phyloP scores from a whole-genome alignment of 1,140 invertebrate species.

The Sitodiplosis mosellana region DNA sequence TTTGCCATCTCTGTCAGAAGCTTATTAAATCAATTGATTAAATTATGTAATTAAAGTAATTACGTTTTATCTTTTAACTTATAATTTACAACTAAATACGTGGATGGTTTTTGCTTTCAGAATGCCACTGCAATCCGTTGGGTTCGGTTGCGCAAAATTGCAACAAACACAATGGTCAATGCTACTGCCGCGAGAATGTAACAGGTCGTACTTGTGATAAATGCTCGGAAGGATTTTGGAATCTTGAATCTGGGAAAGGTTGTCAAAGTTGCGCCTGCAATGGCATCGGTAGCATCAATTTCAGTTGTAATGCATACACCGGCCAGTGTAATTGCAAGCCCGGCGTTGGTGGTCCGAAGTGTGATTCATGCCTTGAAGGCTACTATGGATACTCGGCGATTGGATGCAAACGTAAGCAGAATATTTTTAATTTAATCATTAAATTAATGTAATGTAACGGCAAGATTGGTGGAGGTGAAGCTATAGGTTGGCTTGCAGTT shows the following conservation, averaged over 20 bases:
- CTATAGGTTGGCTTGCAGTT: no score
- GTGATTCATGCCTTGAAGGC: conserved; percentile 57
- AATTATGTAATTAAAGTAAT: no score
- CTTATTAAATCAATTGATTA: no score
- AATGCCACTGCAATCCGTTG: conserved; percentile 54
- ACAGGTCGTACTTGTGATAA: conserved; percentile 72
- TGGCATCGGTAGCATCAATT: conserved; percentile 44
- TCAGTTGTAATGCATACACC: conserved; percentile 49
- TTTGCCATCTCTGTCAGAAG: no score
- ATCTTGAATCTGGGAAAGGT: conserved; percentile 39
- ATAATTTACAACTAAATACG: no score
- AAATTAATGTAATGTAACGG: no score
- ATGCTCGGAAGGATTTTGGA: conserved; percentile 71
- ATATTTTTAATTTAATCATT: neutral
- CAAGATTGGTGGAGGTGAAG: no score
- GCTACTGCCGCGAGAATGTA: conserved; percentile 69
- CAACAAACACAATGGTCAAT: conserved; percentile 72
- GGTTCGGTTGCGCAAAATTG: conserved; percentile 60
- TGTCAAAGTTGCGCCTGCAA: conserved; percentile 60
- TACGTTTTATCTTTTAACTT: no score
- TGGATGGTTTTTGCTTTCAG: conserved; percentile 19
- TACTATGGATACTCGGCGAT: conserved; percentile 66
- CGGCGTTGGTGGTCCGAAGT: conserved; percentile 63
- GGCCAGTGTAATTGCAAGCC: conserved; percentile 73
- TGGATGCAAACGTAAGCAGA: conserved; percentile 59